A percentile compares a stretch with the other conserved stretches of the same genome.
phyloP scores from a whole-genome alignment of 2,113 vertebrate species.

The Saguinus imperator region DNA sequence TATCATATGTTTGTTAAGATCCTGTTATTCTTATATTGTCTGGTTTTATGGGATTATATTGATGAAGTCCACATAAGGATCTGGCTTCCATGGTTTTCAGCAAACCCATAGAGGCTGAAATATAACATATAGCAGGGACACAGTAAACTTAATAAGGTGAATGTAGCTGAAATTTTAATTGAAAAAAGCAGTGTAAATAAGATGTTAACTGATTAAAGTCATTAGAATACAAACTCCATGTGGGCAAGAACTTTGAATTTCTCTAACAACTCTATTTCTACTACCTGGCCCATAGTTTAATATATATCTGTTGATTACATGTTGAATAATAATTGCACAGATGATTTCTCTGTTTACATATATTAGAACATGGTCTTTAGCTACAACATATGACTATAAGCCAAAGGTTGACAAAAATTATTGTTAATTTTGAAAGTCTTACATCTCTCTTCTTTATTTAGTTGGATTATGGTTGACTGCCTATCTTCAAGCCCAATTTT shows the following conservation, averaged over 20 bases:
- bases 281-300: background rate
- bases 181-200: background rate
- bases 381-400: background rate
- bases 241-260: background rate
- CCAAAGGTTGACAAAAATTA: background rate
- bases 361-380: background rate
- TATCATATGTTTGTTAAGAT: background rate
- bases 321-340: background rate
- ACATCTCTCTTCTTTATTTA: background rate
- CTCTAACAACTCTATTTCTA: background rate
- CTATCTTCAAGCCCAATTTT: background rate
- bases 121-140: background rate
- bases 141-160: background rate
- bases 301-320: background rate
- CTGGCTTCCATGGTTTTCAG: background rate
- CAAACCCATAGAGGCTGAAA: background rate
- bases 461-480: background rate
- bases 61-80: background rate
- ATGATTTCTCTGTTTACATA: background rate
- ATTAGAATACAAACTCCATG: background rate
- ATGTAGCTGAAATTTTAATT: background rate
- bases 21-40: background rate
- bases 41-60: background rate
- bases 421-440: background rate
- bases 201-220: background rate